Conservation (phyloP, 2,888 invertebrate species). For the Cataglyphis cursor region DNA sequence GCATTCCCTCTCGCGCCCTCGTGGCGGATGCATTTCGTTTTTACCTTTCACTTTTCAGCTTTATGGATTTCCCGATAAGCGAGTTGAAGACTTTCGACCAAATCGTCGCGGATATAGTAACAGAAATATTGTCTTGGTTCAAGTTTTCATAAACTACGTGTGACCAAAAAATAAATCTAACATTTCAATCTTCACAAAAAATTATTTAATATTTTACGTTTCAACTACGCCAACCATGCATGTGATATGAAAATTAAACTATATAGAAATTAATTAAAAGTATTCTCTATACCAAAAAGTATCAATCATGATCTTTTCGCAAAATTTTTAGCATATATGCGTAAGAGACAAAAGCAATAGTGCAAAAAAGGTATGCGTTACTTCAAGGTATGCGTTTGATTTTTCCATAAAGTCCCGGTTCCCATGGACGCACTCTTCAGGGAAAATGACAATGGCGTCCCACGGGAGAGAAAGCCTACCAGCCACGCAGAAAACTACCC, state of each 20-base stretch:
- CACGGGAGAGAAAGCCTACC: conserved; percentile 83
- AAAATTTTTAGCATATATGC: conserved; percentile 58
- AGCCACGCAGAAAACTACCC: conserved; percentile 76
- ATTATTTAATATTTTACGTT: neutral
- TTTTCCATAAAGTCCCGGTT: conserved; percentile 82
- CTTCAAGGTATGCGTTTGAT: conserved; percentile 84
- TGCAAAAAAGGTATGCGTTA: conserved; percentile 58
- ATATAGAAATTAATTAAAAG: neutral
- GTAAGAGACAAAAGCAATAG: conserved; percentile 42
- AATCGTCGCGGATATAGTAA: conserved; percentile 31
- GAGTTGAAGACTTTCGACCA: conserved; percentile 50
- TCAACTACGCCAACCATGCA: neutral
- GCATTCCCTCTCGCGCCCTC: conserved; percentile 47
- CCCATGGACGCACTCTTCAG: conserved; percentile 81
- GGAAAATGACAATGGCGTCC: conserved; percentile 85
- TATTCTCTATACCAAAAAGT: conserved; percentile 11
- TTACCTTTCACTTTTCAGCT: conserved; percentile 72
- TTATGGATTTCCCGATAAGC: conserved; percentile 66
- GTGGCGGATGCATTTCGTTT: conserved; percentile 65
- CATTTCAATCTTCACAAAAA: conserved; percentile 7
- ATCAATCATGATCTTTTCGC: conserved; percentile 52
- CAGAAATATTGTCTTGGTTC: conserved; percentile 55
- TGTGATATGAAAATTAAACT: neutral
- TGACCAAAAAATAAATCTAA: neutral
- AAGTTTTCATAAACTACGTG: neutral